These are phyloP conservation scores for Antheraea yamamai DNA, from an alignment of 2,888 invertebrate genomes.

Conservation along the genomic window DNA sequence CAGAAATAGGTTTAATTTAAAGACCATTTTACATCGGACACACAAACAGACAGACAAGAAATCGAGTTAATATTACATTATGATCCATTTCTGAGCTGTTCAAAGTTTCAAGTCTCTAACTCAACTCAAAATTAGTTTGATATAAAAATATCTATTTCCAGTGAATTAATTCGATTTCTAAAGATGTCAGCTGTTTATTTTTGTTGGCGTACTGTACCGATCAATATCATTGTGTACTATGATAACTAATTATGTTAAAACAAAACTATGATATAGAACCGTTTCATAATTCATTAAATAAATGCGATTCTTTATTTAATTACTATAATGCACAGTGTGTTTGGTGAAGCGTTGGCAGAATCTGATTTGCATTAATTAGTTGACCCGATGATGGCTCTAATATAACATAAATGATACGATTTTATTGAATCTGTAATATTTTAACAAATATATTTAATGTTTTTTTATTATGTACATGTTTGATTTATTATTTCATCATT, in stretches of 20 bases:
- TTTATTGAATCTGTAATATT: constrained; percentile 81
- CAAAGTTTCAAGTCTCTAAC: no score
- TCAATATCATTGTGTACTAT: not conserved
- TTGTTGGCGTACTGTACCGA: no score
- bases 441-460: constrained; percentile 81
- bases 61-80: not conserved
- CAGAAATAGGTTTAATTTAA: not conserved
- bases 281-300: not conserved
- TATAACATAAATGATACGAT: constrained; percentile 60
- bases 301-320: not conserved
- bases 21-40: not conserved
- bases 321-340: not conserved
- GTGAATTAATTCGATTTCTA: not conserved
- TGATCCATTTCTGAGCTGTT: not conserved
- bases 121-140: not conserved
- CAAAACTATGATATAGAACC: not conserved
- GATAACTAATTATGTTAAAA: not conserved
- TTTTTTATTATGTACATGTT: constrained; percentile 50
- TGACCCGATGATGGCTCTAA: constrained; percentile 29
- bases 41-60: not conserved
- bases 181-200: not conserved
- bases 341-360: not conserved
- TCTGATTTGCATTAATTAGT: constrained; percentile 23
- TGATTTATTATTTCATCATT: constrained; percentile 23
- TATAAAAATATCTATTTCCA: not conserved